These are phyloP conservation scores for Phataginus tetradactyla DNA, from an alignment of 2,797 vertebrate genomes.

Conservation along the genomic window DNA sequence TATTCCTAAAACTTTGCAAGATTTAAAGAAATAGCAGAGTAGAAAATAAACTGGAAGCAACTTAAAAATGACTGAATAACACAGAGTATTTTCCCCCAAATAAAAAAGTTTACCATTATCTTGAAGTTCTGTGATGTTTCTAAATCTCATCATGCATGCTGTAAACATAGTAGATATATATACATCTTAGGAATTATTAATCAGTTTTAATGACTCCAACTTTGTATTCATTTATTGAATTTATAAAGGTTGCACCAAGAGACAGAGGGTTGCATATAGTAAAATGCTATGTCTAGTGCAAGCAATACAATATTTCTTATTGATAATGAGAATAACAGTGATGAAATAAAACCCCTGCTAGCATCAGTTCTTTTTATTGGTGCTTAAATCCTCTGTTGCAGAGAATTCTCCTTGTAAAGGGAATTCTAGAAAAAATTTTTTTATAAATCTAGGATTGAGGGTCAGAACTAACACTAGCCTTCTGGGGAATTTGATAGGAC, in stretches of 20 bases:
- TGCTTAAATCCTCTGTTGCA: slow-evolving; percentile 37
- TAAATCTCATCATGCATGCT: background rate
- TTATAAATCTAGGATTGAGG: background rate
- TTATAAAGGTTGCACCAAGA: slow-evolving; percentile 3
- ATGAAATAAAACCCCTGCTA: slow-evolving; percentile 57
- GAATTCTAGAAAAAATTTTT: background rate
- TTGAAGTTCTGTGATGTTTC: slow-evolving; percentile 15
- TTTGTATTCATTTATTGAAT: slow-evolving; percentile 33
- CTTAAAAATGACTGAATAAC: background rate
- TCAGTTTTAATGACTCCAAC: slow-evolving; percentile 39
- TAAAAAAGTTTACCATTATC: slow-evolving; percentile 17
- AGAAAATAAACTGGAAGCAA: background rate
- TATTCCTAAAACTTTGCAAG: background rate
- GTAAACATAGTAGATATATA: background rate
- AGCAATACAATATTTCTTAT: slow-evolving; percentile 43
- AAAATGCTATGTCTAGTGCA: slow-evolving; percentile 22
- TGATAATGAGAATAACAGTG: slow-evolving; percentile 40
- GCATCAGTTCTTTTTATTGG: background rate
- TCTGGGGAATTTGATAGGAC: background rate
- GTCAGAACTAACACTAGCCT: background rate
- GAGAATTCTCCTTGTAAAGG: background rate
- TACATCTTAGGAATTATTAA: background rate
- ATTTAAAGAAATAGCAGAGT: background rate
- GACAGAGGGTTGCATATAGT: slow-evolving; percentile 7
- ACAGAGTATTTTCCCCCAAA: background rate